These are phyloP conservation scores for Tenodera sinensis DNA, from an alignment of 2,888 invertebrate species.

Conservation along the genomic window DNA sequence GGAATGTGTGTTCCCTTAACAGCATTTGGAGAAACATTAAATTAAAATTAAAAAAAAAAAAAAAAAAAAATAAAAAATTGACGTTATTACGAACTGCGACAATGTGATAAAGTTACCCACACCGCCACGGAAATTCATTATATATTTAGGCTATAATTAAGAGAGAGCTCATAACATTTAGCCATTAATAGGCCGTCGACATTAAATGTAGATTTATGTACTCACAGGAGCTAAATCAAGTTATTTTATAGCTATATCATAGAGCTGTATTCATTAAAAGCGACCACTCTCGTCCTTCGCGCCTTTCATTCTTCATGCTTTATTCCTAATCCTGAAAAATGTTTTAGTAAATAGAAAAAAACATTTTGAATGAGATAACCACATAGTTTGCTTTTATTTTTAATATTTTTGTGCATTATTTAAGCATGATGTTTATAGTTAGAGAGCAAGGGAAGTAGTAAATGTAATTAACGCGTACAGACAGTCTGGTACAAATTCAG, in stretches of 20 bases:
- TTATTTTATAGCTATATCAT: neutral
- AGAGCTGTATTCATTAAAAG: neutral
- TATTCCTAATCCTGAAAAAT: neutral
- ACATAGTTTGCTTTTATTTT: no score
- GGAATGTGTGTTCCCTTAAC: no score
- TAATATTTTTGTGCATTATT: no score
- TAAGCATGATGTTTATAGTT: no score
- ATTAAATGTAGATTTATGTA: neutral
- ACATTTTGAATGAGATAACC: no score
- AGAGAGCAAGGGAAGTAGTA: no score
- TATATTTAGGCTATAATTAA: neutral
- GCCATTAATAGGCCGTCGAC: neutral
- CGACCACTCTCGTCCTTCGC: neutral
- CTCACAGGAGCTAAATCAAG: neutral
- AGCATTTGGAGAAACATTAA: no score
- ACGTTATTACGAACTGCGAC: neutral
- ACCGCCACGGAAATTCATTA: neutral
- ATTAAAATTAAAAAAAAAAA: no score
- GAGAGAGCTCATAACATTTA: neutral
- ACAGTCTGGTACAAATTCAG: no score
- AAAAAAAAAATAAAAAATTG: no score
- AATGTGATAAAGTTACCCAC: neutral
- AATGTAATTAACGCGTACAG: no score
- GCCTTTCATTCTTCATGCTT: neutral
- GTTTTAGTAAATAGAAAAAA: no score